phyloP scores from a whole-genome alignment of 2,888 invertebrate genomes.

The Epinotia bilunana region DNA sequence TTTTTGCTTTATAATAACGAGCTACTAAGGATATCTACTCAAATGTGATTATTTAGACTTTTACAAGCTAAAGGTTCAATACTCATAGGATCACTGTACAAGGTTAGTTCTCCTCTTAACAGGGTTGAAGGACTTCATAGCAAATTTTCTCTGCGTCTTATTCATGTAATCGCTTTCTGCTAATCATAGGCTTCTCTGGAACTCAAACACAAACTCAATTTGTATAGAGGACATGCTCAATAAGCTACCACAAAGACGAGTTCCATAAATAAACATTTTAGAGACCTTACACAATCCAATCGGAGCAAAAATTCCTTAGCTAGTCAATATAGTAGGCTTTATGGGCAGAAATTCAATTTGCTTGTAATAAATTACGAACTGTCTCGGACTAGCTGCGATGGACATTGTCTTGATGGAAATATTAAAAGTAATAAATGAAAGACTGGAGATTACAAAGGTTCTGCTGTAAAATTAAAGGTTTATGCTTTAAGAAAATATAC shows the following conservation, averaged over 20 bases:
- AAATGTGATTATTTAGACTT: no score
- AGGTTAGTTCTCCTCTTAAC: no score
- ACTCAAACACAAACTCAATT: no score
- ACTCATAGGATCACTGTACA: no score
- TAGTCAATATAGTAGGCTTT: slow-evolving; percentile 54
- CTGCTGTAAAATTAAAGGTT: not conserved
- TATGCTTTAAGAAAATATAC: not conserved
- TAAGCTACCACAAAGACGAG: not conserved
- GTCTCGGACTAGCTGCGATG: slow-evolving; percentile 52
- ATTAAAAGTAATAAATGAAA: slow-evolving; percentile 40
- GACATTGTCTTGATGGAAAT: slow-evolving; percentile 51
- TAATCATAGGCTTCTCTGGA: no score
- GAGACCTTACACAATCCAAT: slow-evolving; percentile 1
- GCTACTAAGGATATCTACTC: no score
- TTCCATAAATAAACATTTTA: slow-evolving; percentile 1
- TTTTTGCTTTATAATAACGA: no score
- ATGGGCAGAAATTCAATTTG: slow-evolving; percentile 64
- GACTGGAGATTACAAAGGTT: not conserved
- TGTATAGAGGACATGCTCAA: no score
- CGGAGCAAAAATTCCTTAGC: slow-evolving; percentile 7
- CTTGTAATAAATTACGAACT: slow-evolving; percentile 59
- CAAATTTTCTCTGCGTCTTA: no score
- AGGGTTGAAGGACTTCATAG: no score
- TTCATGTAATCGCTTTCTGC: no score
- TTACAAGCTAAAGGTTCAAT: no score